Base-by-base conservation (phyloP, 2,797 vertebrate genomes). In the Mus minutoides region DNA sequence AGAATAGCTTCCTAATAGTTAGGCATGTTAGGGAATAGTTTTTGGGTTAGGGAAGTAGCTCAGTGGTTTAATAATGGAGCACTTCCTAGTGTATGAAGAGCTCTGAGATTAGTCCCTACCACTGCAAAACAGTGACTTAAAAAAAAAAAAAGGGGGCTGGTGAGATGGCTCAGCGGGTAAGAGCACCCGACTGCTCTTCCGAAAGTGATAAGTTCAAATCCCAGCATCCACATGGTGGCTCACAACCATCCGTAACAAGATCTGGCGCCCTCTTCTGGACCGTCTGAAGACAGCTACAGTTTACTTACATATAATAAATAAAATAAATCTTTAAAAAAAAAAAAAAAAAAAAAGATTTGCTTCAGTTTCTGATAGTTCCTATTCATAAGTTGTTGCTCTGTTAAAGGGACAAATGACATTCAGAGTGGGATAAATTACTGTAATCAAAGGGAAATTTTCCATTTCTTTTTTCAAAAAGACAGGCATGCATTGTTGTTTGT, bases 351-450 rank as follows among this genome's bases (percentile, higher is more conserved):
- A 49, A 49, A 49, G 21, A 89, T 83, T 22, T 82, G 29, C 52
- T 93, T 17, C n/a, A 79, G 95, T 87, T 69, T 94, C 37, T 90
- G 34, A 0, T 86, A 37, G 17, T 84, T 97, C 90, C n/a, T 40
- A 77, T 9, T 95, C 24, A 34, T 84, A 24, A 85, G 73, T 88
- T 90, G 76, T 96, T 29, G 56, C 13, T 58, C 78, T 29, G 16
- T 54, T 91, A 78, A 92, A 97, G 49, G 8, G 86, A 79, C 46
- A 91, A 89, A 77, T 83, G 49, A 62, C 94, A 78, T 76, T 80
- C 67, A 71, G 52, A 46, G 1, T 88, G 86, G 49, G 90, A 76
- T 67, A 85, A 85, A 80, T 84, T 67, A 58, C 9, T 90, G 31
- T 12, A 79, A 46, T 92, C 19, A 54, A 84, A 80, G 43, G 62